Conservation (phyloP, 2,113 vertebrate species). For the Glaucidium brasilianum region DNA sequence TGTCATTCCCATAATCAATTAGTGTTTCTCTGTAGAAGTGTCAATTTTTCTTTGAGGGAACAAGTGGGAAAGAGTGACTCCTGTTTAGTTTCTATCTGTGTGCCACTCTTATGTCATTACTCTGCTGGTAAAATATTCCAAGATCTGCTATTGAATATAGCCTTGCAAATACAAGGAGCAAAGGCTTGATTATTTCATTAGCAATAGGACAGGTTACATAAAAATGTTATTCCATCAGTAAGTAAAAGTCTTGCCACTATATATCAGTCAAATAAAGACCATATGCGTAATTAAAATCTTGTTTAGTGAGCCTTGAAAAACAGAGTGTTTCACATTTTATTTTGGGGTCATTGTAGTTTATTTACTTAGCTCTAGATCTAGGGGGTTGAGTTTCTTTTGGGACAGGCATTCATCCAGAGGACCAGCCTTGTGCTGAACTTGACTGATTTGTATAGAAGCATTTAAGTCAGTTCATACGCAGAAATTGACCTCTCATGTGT, state of each 20-base stretch:
- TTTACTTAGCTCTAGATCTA: conserved; percentile 21
- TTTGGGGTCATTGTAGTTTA: conserved; percentile 26
- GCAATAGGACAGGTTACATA: neutral
- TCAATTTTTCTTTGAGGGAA: neutral
- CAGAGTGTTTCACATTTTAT: conserved; percentile 7
- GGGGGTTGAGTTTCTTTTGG: neutral
- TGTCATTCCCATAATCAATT: neutral
- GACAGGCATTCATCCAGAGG: neutral
- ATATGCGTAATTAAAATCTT: conserved; percentile 6
- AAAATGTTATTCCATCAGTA: neutral
- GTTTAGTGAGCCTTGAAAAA: neutral
- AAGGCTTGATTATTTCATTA: neutral
- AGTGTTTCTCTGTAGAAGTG: neutral
- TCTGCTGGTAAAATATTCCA: neutral
- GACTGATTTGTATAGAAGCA: neutral
- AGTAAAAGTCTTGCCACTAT: neutral
- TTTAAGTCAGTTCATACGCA: neutral
- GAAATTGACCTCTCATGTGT: neutral
- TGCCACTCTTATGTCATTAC: neutral
- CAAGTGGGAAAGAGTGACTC: neutral
- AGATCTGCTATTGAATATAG: neutral
- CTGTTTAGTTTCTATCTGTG: neutral
- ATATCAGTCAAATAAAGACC: conserved; percentile 26
- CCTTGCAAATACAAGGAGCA: neutral
- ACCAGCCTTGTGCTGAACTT: neutral